Evolutionary conservation across 2,797 vertebrate genomes (phyloP).

Genomic region (Eulemur coronatus): DNA sequence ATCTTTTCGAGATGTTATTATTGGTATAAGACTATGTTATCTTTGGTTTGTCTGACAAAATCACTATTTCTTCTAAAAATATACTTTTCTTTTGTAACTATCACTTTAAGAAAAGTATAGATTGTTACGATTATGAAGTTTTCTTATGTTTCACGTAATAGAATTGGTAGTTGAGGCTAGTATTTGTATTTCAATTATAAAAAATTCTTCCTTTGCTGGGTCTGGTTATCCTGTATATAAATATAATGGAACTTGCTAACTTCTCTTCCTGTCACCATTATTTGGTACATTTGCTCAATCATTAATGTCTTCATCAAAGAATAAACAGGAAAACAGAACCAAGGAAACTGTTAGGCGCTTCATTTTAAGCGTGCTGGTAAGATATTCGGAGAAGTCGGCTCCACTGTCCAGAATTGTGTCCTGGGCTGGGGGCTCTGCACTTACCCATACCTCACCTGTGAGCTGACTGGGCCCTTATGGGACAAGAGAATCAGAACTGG

Average conservation of each 20-base stretch:
- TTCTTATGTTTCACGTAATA: not conserved
- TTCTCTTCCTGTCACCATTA: not conserved
- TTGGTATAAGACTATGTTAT: not conserved
- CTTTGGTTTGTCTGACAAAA: constrained; percentile 31
- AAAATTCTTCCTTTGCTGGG: not conserved
- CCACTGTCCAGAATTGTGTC: not conserved
- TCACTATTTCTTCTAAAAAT: not conserved
- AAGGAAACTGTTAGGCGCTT: not conserved
- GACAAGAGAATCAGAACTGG: not conserved
- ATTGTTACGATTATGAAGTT: not conserved
- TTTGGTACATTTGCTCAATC: not conserved
- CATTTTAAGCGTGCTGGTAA: not conserved
- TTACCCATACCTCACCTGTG: not conserved
- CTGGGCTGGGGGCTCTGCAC: not conserved
- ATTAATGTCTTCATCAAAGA: not conserved
- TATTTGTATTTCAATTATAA: not conserved
- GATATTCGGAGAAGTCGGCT: not conserved
- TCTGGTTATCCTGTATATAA: not conserved
- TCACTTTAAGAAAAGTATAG: not conserved
- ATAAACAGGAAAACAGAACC: not conserved
- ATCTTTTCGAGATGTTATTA: not conserved
- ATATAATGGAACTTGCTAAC: not conserved
- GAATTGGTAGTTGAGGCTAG: not conserved
- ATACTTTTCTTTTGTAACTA: not conserved
- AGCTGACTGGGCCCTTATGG: not conserved